These are phyloP conservation scores for Leptopilina drosophilae DNA, from an alignment of 2,888 invertebrate genomes.

Conservation along the genomic window DNA sequence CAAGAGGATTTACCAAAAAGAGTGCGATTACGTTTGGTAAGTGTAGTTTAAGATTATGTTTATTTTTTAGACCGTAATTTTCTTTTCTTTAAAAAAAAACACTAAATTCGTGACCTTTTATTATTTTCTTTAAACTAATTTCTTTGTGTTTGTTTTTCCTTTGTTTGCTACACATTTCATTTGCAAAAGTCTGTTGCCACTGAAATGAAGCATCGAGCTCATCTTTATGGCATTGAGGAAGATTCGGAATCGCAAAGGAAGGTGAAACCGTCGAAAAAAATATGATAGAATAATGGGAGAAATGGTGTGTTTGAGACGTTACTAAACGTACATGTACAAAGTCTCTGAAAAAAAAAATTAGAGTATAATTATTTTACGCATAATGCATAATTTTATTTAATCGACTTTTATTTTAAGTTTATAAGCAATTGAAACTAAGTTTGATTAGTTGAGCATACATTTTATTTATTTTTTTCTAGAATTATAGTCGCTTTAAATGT, in stretches of 20 bases:
- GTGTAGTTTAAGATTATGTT: constrained; percentile 65
- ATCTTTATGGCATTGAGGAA: constrained; percentile 77
- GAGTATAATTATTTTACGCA: background rate
- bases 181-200: constrained; percentile 78
- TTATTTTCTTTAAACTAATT: constrained; percentile 46
- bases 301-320: background rate
- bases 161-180: constrained; percentile 62
- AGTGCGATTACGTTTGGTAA: constrained; percentile 78
- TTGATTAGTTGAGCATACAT: background rate
- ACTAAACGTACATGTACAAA: constrained; percentile 15
- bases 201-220: constrained; percentile 78
- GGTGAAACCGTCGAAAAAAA: constrained; percentile 66
- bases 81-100: background rate
- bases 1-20: constrained; percentile 80
- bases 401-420: constrained; percentile 17
- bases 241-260: constrained; percentile 70
- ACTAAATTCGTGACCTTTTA: constrained; percentile 33
- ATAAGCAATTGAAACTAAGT: background rate
- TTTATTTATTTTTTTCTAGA: constrained; percentile 3
- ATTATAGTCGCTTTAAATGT: background rate
- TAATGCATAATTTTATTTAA: constrained; percentile 25
- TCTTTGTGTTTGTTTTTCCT: constrained; percentile 38
- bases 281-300: constrained; percentile 41
- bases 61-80: background rate
- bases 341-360: background rate